Evolutionary conservation across 2,888 invertebrate species (phyloP).

Genomic region (Thymelicus lineola): DNA sequence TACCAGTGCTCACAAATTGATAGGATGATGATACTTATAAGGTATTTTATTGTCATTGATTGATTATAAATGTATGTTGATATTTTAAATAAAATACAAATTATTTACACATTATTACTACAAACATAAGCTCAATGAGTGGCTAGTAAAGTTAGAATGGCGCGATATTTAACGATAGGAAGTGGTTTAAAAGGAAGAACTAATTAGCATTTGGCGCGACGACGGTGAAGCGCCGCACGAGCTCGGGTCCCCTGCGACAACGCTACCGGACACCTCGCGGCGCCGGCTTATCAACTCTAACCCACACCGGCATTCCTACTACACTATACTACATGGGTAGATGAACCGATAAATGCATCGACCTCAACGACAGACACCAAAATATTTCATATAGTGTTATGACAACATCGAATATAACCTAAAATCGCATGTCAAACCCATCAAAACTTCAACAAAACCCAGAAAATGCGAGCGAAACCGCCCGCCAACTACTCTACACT

Average conservation of each 20-base stretch:
- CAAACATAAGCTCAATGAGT: conserved; percentile 14
- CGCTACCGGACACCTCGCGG: conserved; percentile 41
- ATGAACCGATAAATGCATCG: conserved; percentile 30
- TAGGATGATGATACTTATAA: neutral
- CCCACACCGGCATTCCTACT: conserved; percentile 25
- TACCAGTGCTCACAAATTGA: neutral
- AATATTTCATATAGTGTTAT: conserved; percentile 57
- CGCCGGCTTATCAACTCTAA: conserved; percentile 27
- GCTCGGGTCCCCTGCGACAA: conserved; percentile 55
- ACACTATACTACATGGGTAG: conserved; percentile 42
- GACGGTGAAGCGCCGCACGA: conserved; percentile 63
- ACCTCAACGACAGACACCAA: conserved; percentile 28
- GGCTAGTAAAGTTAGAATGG: conserved; percentile 43
- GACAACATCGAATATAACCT: conserved; percentile 84
- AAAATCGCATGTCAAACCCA: conserved; percentile 78
- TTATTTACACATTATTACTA: neutral
- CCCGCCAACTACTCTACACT: conserved; percentile 60
- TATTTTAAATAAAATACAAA: neutral
- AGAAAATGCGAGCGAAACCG: conserved; percentile 56
- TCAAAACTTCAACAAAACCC: conserved; percentile 60
- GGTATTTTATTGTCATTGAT: neutral
- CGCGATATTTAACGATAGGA: conserved; percentile 63
- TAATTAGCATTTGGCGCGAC: conserved; percentile 79
- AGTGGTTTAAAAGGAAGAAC: conserved; percentile 75
- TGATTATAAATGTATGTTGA: neutral